Evolutionary conservation across 2,888 invertebrate species (phyloP).

Genomic region (Anthoptus insignis): DNA sequence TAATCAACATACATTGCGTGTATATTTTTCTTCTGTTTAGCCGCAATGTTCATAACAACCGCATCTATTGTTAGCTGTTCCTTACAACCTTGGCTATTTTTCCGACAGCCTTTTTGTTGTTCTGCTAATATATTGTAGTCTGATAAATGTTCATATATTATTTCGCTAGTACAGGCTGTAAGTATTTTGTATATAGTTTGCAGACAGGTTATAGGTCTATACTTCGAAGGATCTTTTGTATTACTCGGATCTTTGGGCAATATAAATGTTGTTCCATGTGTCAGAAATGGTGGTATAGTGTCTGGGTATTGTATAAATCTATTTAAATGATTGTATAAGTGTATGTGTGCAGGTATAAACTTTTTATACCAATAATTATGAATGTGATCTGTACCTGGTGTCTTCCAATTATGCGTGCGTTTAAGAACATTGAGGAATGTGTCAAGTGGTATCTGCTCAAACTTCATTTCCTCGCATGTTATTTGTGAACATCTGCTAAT

Average conservation of each 20-base stretch:
- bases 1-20: conserved; percentile 31
- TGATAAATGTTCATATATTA: conserved; percentile 24
- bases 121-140: conserved; percentile 25
- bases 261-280: conserved; percentile 46
- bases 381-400: conserved; percentile 34
- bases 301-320: background rate
- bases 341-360: background rate
- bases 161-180: conserved; percentile 30
- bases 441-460: no score
- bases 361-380: conserved; percentile 23
- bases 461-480: conserved; percentile 28
- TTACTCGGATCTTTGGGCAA: conserved; percentile 32
- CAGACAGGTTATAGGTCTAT: conserved; percentile 42
- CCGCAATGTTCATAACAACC: conserved; percentile 6
- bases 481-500: conserved; percentile 16
- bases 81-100: conserved; percentile 12
- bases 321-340: background rate
- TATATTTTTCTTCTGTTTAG: conserved; percentile 8
- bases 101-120: conserved; percentile 29
- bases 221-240: conserved; percentile 26
- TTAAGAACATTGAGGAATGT: no score
- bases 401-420: conserved; percentile 47
- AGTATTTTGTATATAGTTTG: conserved; percentile 43
- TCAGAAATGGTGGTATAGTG: conserved; percentile 34
- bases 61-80: conserved; percentile 28